Evolutionary conservation across 2,113 vertebrate genomes (phyloP), one percentile per base, ranked within the genome.

Genomic region (Lanius collurio): DNA sequence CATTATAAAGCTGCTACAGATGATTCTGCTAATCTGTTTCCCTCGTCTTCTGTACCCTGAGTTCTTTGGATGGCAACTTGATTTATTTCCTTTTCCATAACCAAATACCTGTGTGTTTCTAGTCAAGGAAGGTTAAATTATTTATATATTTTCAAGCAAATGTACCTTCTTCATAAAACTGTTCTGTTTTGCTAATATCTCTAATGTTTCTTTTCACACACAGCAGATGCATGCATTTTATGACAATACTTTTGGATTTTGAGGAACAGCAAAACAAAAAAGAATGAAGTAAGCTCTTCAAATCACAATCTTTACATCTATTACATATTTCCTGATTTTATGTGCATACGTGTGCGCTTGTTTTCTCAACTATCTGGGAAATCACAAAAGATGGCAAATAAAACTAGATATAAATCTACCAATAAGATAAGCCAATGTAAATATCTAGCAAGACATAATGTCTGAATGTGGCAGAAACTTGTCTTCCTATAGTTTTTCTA

Each of bases 271-370:
- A 86, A 73, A 73, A 11, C 17, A 64, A 39, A 33, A 55, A 93
- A 75, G 18, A 80, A 52, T 13, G 30, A 62, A 70, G 22, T 15
- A 77, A 82, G 3, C 0, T 68, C 21, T 94, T 71, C 31, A 30
- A 64, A 46, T 50, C 15, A 39, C 24, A 71, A 11, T 67, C 86
- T 79, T 47, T 35, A 63, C 11, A 7, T 30, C 10, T 35, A 47
- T 37, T 78, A 33, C 15, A 8, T 70, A 59, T 75, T 70, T 83
- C 4, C 13, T 57, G 24, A 1, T 39, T 91, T 79, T 87, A 41
- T 49, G 10, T 59, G 49, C 11, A 10, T 47, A 23, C 0, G 0
- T 2, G 2, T 55, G 4, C 39, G 22, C 4, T 28, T 7, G 0
- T 68, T 67, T 93, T 15, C 24, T 64, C 30, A 64, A 0, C 35